Evolutionary conservation across 2,888 invertebrate species (phyloP).

Genomic region (Pachliopta kotzebuea): DNA sequence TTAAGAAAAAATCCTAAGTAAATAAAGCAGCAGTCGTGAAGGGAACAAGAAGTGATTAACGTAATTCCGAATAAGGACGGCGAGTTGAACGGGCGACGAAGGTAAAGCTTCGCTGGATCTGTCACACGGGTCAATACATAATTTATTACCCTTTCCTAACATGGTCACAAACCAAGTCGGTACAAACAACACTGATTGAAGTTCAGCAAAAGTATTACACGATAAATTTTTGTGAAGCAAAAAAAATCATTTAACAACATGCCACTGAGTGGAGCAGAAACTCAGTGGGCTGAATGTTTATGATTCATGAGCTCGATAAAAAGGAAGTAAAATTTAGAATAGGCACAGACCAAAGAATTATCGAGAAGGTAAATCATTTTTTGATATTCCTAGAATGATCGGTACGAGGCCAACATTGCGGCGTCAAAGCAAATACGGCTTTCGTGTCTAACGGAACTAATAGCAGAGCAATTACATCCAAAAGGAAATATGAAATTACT

Average conservation of each 20-base stretch:
- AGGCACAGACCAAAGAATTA: neutral
- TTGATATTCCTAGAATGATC: neutral
- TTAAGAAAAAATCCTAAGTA: conserved; percentile 18
- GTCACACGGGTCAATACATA: conserved; percentile 49
- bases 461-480: conserved; percentile 62
- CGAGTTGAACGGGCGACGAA: conserved; percentile 43
- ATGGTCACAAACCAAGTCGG: conserved; percentile 52
- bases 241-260: neutral
- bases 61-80: conserved; percentile 52
- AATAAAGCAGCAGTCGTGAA: conserved; percentile 28
- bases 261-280: neutral
- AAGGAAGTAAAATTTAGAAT: neutral
- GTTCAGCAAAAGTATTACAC: conserved; percentile 48
- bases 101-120: conserved; percentile 47
- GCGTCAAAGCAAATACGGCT: conserved; percentile 52
- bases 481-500: conserved; percentile 69
- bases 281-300: neutral
- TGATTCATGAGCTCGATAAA: neutral
- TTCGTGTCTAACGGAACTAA: conserved; percentile 69
- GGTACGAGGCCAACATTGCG: conserved; percentile 43
- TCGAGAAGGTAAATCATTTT: conserved; percentile 3
- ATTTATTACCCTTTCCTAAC: conserved; percentile 53
- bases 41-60: conserved; percentile 56
- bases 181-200: conserved; percentile 45
- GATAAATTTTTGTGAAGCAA: conserved; percentile 38